These are phyloP conservation scores for Streptopelia turtur DNA, from an alignment of 2,797 vertebrate genomes.

Conservation along the genomic window DNA sequence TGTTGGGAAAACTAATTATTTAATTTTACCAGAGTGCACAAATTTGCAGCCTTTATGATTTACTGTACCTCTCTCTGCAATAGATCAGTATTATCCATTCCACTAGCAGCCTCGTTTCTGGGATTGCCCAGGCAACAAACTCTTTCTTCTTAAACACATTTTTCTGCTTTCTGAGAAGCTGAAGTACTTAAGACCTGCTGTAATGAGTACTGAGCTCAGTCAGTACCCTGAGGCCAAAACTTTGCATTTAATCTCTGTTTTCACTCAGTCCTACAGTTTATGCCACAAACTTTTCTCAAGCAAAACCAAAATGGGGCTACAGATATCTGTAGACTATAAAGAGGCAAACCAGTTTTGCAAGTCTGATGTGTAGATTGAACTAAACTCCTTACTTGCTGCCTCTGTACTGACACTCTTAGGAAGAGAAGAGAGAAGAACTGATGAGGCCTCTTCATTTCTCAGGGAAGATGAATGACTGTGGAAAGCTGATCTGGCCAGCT, in stretches of 20 bases:
- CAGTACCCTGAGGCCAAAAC: background rate
- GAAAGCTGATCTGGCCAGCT: background rate
- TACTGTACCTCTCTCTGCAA: background rate
- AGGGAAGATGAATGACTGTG: background rate
- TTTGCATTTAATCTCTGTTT: background rate
- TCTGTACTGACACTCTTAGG: background rate
- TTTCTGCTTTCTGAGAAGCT: background rate
- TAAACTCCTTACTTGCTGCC: background rate
- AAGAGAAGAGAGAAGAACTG: background rate
- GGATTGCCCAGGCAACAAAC: background rate
- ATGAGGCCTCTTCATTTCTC: background rate
- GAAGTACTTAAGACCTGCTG: background rate
- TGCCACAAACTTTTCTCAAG: background rate
- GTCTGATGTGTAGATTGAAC: background rate
- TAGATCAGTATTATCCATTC: background rate
- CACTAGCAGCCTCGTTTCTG: background rate
- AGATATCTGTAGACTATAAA: background rate
- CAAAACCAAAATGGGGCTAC: background rate
- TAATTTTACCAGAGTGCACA: background rate
- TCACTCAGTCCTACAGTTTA: background rate
- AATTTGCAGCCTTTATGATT: background rate
- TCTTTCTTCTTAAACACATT: background rate
- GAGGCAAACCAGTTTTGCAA: background rate
- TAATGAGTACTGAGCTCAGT: background rate
- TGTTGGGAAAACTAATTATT: background rate